phyloP scores from a whole-genome alignment of 35 echinoderm and acorn worm genomes.

The Acanthaster planci region DNA sequence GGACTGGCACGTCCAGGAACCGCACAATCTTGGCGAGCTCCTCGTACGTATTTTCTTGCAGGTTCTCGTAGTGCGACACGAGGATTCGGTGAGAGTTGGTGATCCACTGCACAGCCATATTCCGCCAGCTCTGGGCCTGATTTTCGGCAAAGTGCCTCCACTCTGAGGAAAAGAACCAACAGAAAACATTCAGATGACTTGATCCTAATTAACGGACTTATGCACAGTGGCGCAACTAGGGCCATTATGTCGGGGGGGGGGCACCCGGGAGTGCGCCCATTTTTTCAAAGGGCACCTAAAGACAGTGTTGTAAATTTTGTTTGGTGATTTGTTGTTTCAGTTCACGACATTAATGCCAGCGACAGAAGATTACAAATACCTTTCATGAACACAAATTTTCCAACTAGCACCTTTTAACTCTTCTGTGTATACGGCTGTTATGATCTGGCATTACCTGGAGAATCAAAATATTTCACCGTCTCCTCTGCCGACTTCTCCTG shows the following conservation, averaged over 20 bases:
- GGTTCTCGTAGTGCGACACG: conserved; percentile 57
- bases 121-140: conserved; percentile 37
- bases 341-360: too few relatives aligned
- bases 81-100: conserved; percentile 6
- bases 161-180: conserved; percentile 24
- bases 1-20: conserved; percentile 48
- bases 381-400: too few relatives aligned
- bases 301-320: too few relatives aligned
- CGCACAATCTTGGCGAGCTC: conserved; percentile 50
- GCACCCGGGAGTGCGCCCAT: too few relatives aligned
- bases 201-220: too few relatives aligned
- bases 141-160: conserved; percentile 39
- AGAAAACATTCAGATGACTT: not conserved
- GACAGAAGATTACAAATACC: too few relatives aligned
- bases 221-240: too few relatives aligned
- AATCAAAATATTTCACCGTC: conserved; percentile 52
- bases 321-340: too few relatives aligned
- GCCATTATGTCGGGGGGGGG: too few relatives aligned
- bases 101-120: conserved; percentile 53
- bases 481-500: not conserved
- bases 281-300: too few relatives aligned
- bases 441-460: conserved; percentile 28
- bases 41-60: conserved; percentile 47
- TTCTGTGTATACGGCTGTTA: not conserved
- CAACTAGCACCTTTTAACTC: too few relatives aligned